phyloP scores from a whole-genome alignment of 2,888 invertebrate genomes.

The Macrophya annulata region DNA sequence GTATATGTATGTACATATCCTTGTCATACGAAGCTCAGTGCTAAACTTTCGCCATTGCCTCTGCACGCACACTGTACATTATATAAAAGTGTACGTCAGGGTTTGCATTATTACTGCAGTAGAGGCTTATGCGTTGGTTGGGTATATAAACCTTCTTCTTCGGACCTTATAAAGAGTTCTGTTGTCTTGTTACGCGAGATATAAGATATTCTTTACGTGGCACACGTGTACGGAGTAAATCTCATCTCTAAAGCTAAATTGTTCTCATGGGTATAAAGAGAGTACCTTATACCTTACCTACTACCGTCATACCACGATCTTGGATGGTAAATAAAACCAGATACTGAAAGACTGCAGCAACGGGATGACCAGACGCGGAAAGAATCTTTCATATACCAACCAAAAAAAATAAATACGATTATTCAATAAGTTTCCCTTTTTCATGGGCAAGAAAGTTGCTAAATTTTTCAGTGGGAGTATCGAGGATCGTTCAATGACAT shows the following conservation, averaged over 20 bases:
- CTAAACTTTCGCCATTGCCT: neutral
- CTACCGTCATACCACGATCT: neutral
- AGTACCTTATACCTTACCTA: neutral
- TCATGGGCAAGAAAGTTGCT: neutral
- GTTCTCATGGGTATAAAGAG: neutral
- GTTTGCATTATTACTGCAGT: conserved; percentile 51
- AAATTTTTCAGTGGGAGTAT: neutral
- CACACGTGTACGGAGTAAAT: conserved; percentile 74
- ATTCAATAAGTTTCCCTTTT: too few species aligned
- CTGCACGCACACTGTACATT: neutral
- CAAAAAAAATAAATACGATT: too few species aligned
- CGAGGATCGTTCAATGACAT: conserved; percentile 31
- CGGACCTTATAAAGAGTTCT: conserved; percentile 73
- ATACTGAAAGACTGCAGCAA: too few species aligned
- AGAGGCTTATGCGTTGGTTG: neutral
- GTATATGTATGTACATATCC: neutral
- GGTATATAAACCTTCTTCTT: conserved; percentile 59
- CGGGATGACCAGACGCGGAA: neutral
- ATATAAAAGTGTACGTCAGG: conserved; percentile 30
- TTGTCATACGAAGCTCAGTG: neutral
- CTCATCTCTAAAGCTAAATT: conserved; percentile 62
- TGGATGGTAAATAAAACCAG: neutral
- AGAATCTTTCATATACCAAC: neutral
- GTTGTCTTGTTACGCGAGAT: conserved; percentile 75
- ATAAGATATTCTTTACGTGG: conserved; percentile 65